A percentile compares a stretch with the other conserved stretches of the same genome.
Evolutionary conservation across 2,888 invertebrate species (phyloP).

Genomic region (Pammene aurita): DNA sequence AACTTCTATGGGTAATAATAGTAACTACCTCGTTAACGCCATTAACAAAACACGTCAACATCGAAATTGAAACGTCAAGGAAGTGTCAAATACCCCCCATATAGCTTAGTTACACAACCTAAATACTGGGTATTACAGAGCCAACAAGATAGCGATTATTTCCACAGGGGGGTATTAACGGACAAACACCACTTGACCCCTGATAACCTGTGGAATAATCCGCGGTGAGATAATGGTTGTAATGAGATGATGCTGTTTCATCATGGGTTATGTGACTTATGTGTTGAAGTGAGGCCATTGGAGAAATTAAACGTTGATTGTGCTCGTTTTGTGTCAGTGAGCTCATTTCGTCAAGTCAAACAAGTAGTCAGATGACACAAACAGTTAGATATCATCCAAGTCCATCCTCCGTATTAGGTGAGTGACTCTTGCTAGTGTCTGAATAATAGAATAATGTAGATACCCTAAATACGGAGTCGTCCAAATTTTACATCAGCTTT

Average conservation of each 20-base stretch:
- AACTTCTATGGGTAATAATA: background rate
- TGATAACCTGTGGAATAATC: conserved; percentile 35
- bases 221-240: conserved; percentile 20
- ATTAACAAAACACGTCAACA: conserved; percentile 2
- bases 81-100: conserved; percentile 25
- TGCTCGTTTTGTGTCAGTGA: conserved; percentile 1
- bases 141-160: conserved; percentile 26
- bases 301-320: background rate
- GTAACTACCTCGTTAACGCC: background rate
- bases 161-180: conserved; percentile 43
- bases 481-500: no score
- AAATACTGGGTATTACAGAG: conserved; percentile 14
- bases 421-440: background rate
- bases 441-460: no score
- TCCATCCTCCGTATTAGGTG: no score
- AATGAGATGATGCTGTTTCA: conserved; percentile 29
- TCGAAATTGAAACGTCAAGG: conserved; percentile 31
- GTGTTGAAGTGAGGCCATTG: background rate
- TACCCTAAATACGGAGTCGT: no score
- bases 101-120: conserved; percentile 21
- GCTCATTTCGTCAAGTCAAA: conserved; percentile 7
- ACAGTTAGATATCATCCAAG: no score
- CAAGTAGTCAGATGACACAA: no score
- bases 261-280: conserved; percentile 20
- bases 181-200: conserved; percentile 42